Base-by-base conservation (phyloP, 92 coral and sea anemone genomes). In the Micromussa lordhowensis region DNA sequence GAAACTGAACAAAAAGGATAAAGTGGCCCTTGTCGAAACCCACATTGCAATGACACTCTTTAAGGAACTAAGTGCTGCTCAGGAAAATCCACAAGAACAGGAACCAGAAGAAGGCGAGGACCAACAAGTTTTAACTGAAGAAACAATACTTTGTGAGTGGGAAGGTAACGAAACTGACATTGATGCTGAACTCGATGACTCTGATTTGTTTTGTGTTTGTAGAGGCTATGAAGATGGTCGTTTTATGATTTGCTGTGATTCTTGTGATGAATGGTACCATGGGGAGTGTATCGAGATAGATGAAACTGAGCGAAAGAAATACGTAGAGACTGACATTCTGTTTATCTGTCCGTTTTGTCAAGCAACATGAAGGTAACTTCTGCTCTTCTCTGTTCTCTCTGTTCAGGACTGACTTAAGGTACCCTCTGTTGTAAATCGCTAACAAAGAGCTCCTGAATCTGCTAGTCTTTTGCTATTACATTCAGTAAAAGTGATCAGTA, bases 221-320 rank as follows among this genome's bases (percentile, higher is more conserved):
- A 87, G 96, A 38, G 89, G 89, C 68, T 92, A 92, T 22, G 96
- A 93, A 77, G 94, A 94, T 88, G 94, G 87, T 44, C 91, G 91
- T 40, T 89, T 88, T 84, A 91, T 88, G 94, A 75, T 93, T 24
- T 93, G 94, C 31, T 93, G 96, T 83, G 91, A 88, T 76, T 30
- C 29, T 61, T 93, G 96, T 40, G 92, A 91, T 79, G 94, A 93
- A 51, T 91, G 96, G 92, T 85, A 49, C 49, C 91, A 91, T 85
- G 96, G 82, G 36, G 94, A 91, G 40, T 93, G 96, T 79, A 30
- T 91, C 1, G 64, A 66, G 79, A 73, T 93, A 73, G 78, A 90
- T 21, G 89, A 88, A 31, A 79, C 72, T 49, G 93, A 83, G 73
- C 28, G 59, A 8, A 88, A 93, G 75, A 83, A 34, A 14, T 90